A percentile compares a stretch with the other conserved stretches of the same genome.
Conservation (phyloP, 2,797 vertebrate genomes). For the Poeciliopsis paucimaculata region DNA sequence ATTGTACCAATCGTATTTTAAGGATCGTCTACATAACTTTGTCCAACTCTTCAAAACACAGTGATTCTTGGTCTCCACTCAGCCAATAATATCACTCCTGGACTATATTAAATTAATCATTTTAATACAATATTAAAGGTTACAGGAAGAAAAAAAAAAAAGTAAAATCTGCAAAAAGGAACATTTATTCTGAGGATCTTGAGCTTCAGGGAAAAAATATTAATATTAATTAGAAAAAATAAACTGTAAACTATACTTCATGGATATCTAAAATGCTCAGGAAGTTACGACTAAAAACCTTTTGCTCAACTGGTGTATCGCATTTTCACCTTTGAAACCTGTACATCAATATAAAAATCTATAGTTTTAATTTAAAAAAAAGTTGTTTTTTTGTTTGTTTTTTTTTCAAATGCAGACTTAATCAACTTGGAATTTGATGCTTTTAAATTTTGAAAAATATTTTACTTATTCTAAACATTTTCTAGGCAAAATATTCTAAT, state of each 20-base stretch:
- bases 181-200: neutral
- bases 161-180: neutral
- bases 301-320: neutral
- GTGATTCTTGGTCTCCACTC: neutral
- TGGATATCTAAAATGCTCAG: neutral
- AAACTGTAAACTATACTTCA: neutral
- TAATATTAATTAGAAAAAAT: neutral
- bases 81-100: neutral
- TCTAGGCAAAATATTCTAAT: neutral
- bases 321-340: neutral
- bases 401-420: neutral
- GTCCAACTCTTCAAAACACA: neutral
- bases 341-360: neutral
- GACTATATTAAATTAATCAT: neutral
- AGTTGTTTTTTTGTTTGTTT: too few species aligned
- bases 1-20: neutral
- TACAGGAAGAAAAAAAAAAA: neutral
- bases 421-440: neutral
- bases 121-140: neutral
- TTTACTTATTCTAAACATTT: neutral
- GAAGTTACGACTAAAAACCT: neutral
- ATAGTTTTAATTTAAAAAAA: too few species aligned
- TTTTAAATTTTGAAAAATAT: neutral
- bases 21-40: neutral
- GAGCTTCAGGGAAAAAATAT: neutral